phyloP scores from a whole-genome alignment of 1,140 invertebrate species.

The Tribolium madens region DNA sequence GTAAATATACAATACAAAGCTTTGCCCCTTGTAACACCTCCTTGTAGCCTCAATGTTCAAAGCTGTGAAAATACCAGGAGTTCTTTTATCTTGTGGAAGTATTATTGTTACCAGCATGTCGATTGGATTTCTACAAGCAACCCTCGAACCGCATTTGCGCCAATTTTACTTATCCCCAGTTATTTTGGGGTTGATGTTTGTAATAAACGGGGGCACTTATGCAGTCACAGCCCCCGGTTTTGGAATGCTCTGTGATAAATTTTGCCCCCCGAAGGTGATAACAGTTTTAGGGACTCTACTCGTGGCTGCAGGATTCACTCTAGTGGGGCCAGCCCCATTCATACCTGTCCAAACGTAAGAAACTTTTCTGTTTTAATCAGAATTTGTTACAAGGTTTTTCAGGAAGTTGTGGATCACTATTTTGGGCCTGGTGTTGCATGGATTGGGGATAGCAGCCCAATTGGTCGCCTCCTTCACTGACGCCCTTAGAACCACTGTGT shows the following conservation, averaged over 20 bases:
- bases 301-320: constrained; percentile 74
- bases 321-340: constrained; percentile 83
- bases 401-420: constrained; percentile 78
- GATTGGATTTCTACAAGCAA: constrained; percentile 85
- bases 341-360: constrained; percentile 74
- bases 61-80: constrained; percentile 76
- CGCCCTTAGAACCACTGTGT: constrained; percentile 81
- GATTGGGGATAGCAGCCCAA: constrained; percentile 83
- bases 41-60: constrained; percentile 72
- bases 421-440: constrained; percentile 79
- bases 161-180: constrained; percentile 81
- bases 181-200: constrained; percentile 85
- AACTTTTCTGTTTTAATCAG: constrained; percentile 48
- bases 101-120: constrained; percentile 83
- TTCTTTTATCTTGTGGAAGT: constrained; percentile 75
- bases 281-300: constrained; percentile 77
- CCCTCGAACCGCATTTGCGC: constrained; percentile 84
- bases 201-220: constrained; percentile 89
- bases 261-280: constrained; percentile 74
- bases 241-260: constrained; percentile 83
- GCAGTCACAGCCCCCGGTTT: constrained; percentile 83
- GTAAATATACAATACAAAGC: not conserved
- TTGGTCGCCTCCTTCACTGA: constrained; percentile 86
- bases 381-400: too few species aligned
- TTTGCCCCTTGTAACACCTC: not conserved